Percentiles rank a stretch among this genome's conserved stretches.
Conservation (phyloP, 2,797 vertebrate genomes). For the Lycodopsis pacificus region DNA sequence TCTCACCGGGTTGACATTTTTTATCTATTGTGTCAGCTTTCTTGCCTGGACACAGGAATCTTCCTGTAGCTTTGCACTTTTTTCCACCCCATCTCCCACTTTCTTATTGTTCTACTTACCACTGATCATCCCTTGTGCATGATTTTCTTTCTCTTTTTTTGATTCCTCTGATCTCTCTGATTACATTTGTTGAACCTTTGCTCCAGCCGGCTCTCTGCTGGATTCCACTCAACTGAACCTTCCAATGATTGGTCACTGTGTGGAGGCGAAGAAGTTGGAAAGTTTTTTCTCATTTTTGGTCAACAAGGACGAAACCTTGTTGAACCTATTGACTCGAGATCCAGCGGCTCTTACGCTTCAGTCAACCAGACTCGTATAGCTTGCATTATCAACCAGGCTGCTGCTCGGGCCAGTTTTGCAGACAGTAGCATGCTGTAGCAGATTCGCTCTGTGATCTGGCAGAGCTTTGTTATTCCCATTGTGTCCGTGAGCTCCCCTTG, state of each 20-base stretch:
- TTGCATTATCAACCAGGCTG: not conserved
- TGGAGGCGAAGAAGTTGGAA: not conserved
- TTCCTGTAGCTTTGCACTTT: slow-evolving; percentile 13
- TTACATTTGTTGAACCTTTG: slow-evolving; percentile 48
- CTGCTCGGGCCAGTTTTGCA: slow-evolving; percentile 19
- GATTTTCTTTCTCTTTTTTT: not conserved
- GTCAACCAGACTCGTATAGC: not conserved
- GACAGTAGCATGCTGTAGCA: slow-evolving; percentile 38
- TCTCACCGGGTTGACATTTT: slow-evolving; percentile 54
- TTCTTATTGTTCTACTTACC: not conserved
- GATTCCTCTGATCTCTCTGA: slow-evolving; percentile 46
- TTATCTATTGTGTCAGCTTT: slow-evolving; percentile 63
- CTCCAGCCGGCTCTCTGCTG: slow-evolving; percentile 46
- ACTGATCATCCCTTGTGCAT: slow-evolving; percentile 11
- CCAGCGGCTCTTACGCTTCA: not conserved
- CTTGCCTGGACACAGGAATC: slow-evolving; percentile 33
- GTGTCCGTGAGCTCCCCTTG: slow-evolving; percentile 55
- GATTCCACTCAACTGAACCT: slow-evolving; percentile 56
- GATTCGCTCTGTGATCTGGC: slow-evolving; percentile 53
- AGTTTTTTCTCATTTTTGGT: slow-evolving; percentile 16
- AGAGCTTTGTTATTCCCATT: slow-evolving; percentile 69
- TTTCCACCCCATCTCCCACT: slow-evolving; percentile 3
- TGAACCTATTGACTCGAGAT: slow-evolving; percentile 31
- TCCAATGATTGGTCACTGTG: slow-evolving; percentile 35
- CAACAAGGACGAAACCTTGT: slow-evolving; percentile 38